Percentiles rank a stretch among this genome's conserved stretches.
Evolutionary conservation across 2,797 vertebrate species (phyloP).

Genomic region (Pempheris klunzingeri): DNA sequence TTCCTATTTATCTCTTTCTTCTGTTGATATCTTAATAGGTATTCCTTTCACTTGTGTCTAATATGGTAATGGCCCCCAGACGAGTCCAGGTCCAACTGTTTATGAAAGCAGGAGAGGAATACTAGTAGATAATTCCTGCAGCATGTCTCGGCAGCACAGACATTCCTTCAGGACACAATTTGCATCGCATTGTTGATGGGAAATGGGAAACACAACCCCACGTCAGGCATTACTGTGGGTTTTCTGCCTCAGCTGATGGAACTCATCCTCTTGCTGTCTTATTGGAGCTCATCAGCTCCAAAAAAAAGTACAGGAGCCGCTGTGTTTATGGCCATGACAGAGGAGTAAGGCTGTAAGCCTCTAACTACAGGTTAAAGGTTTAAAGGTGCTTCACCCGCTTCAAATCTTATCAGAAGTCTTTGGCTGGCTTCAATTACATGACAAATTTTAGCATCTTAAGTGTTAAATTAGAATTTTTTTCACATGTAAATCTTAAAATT

Average conservation of each 20-base stretch:
- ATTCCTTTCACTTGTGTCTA: background rate
- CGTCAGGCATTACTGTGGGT: background rate
- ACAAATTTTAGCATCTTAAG: background rate
- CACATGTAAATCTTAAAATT: background rate
- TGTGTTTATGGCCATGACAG: background rate
- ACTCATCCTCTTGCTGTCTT: background rate
- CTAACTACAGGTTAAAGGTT: background rate
- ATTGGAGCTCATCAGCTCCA: background rate
- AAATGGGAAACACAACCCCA: background rate
- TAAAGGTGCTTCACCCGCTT: background rate
- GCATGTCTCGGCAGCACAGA: constrained; percentile 43
- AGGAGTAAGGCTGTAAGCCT: background rate
- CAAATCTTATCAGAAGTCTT: background rate
- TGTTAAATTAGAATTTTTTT: background rate
- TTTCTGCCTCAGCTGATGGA: background rate
- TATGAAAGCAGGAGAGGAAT: no score
- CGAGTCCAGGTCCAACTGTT: background rate
- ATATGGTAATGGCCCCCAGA: background rate
- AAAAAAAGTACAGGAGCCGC: background rate
- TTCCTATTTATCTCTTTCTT: no score
- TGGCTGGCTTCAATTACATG: background rate
- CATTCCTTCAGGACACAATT: constrained; percentile 27
- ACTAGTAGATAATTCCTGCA: no score
- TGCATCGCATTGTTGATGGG: background rate
- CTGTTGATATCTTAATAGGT: background rate